These are phyloP conservation scores for Syngnathoides biaculeatus DNA, from an alignment of 2,113 vertebrate genomes.

Conservation along the genomic window DNA sequence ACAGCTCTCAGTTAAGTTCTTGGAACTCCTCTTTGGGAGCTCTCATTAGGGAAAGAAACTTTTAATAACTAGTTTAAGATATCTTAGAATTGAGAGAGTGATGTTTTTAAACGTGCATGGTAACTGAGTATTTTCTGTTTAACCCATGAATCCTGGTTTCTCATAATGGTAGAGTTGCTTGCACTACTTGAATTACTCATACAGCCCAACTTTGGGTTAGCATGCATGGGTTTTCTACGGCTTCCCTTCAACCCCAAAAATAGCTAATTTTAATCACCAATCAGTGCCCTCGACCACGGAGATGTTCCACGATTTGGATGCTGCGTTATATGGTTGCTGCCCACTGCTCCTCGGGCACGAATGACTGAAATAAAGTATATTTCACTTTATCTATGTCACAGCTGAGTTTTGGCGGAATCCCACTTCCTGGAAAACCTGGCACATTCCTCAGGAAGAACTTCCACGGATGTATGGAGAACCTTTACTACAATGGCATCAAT, in stretches of 20 bases:
- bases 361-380: not conserved
- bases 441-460: slow-evolving; percentile 97
- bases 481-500: slow-evolving; percentile 96
- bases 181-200: not conserved
- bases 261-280: too few relatives aligned
- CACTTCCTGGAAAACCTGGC: slow-evolving; percentile 94
- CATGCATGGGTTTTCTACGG: not conserved
- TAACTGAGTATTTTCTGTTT: not conserved
- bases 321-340: too few relatives aligned
- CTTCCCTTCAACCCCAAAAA: too few relatives aligned
- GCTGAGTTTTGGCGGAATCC: slow-evolving; percentile 98
- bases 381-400: slow-evolving; percentile 45
- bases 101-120: not conserved
- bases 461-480: slow-evolving; percentile 94
- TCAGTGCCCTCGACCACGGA: too few relatives aligned
- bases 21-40: not conserved
- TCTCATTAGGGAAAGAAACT: not conserved
- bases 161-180: not conserved
- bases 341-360: not conserved
- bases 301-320: too few relatives aligned
- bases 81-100: not conserved
- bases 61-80: not conserved
- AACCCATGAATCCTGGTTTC: not conserved
- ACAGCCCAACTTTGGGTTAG: not conserved
- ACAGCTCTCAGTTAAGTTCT: not conserved